These are phyloP conservation scores for Drosophila heteroneura DNA, from an alignment of 2,888 invertebrate species.

Conservation along the genomic window DNA sequence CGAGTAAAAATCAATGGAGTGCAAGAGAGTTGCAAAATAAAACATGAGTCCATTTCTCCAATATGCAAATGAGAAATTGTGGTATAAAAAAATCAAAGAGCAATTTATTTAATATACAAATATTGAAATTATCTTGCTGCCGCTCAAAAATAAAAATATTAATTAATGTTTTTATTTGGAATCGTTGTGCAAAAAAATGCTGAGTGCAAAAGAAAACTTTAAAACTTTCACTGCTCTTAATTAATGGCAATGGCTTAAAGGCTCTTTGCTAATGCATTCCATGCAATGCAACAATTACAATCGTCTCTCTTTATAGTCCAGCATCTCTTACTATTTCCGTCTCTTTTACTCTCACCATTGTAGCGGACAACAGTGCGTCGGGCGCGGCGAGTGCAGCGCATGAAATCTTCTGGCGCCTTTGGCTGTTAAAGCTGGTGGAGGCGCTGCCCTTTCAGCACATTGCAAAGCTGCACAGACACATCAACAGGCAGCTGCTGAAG, in stretches of 20 bases:
- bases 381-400: slow-evolving; percentile 59
- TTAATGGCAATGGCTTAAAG: neutral
- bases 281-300: neutral
- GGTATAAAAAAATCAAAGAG: neutral
- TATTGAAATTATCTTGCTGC: neutral
- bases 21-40: slow-evolving; percentile 45
- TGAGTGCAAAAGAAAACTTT: neutral
- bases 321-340: slow-evolving; percentile 4
- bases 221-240: neutral
- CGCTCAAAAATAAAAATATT: neutral
- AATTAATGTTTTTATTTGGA: neutral
- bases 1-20: slow-evolving; percentile 44
- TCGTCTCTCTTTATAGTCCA: slow-evolving; percentile 10
- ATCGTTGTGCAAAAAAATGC: neutral
- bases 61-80: slow-evolving; percentile 35
- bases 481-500: slow-evolving; percentile 62
- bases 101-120: neutral
- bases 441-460: slow-evolving; percentile 47
- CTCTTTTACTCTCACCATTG: slow-evolving; percentile 17
- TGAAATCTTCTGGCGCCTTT: slow-evolving; percentile 68
- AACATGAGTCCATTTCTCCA: slow-evolving; percentile 17
- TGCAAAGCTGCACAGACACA: slow-evolving; percentile 53
- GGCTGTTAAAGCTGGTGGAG: slow-evolving; percentile 55
- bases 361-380: slow-evolving; percentile 66
- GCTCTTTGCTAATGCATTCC: slow-evolving; percentile 5